Evolutionary conservation across 2,113 vertebrate genomes (phyloP).

Genomic region (Excalfactoria chinensis): DNA sequence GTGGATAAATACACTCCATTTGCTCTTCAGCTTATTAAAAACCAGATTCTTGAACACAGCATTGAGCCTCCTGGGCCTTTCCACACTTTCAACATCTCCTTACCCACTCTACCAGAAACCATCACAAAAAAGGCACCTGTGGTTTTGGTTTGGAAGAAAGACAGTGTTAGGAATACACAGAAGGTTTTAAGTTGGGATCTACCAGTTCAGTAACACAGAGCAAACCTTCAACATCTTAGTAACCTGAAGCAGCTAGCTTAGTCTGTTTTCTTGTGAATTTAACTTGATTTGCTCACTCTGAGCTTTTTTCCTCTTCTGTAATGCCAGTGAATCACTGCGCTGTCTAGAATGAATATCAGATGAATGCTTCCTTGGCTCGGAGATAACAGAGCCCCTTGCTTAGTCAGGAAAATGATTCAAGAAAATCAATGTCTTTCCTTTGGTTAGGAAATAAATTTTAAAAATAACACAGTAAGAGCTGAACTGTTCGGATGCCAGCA

Average conservation of each 20-base stretch:
- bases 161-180: not conserved
- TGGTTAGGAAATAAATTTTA: slow-evolving; percentile 33
- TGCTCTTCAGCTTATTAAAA: slow-evolving; percentile 3
- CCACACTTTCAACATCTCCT: not conserved
- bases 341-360: slow-evolving; percentile 26
- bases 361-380: slow-evolving; percentile 57
- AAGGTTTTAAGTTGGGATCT: not conserved
- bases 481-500: not conserved
- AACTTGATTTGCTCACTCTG: slow-evolving; percentile 57
- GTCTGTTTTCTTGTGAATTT: slow-evolving; percentile 48
- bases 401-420: slow-evolving; percentile 62
- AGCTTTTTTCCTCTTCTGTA: slow-evolving; percentile 41
- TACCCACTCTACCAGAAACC: not conserved
- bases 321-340: slow-evolving; percentile 29
- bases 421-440: slow-evolving; percentile 57
- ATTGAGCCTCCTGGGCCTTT: not conserved
- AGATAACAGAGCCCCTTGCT: slow-evolving; percentile 61
- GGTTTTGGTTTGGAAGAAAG: not conserved
- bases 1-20: not conserved
- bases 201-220: slow-evolving; percentile 25
- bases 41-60: not conserved
- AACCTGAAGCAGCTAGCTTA: slow-evolving; percentile 40
- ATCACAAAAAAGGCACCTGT: not conserved
- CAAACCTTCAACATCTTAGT: not conserved
- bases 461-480: slow-evolving; percentile 31